Evolutionary conservation across 1,140 invertebrate species (phyloP).

Genomic region (Metopolophium dirhodum): DNA sequence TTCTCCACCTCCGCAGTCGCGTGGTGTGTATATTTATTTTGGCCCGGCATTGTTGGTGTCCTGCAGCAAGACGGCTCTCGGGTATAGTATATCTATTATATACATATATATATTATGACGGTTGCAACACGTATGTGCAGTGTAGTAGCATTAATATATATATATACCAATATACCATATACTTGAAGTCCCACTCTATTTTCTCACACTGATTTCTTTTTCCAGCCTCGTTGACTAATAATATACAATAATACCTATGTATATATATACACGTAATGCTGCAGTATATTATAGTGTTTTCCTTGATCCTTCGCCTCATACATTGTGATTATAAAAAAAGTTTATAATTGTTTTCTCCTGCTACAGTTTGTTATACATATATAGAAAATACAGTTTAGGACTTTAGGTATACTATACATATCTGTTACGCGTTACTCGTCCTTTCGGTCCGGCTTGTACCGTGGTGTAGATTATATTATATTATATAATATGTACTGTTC

Average conservation of each 20-base stretch:
- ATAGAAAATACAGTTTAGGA: no score
- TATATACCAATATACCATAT: not conserved
- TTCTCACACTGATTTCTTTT: not conserved
- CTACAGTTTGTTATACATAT: no score
- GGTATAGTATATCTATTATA: not conserved
- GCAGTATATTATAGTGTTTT: no score
- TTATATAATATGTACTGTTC: not conserved
- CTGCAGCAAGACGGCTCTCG: not conserved
- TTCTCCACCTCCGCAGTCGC: not conserved
- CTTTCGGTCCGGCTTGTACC: no score
- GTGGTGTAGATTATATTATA: not conserved
- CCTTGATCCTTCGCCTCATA: no score
- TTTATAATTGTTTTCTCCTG: no score
- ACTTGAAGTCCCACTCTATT: not conserved
- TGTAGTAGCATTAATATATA: not conserved
- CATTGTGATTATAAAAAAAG: no score
- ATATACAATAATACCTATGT: not conserved
- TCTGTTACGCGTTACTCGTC: no score
- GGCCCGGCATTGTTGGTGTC: constrained; percentile 9
- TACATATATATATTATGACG: not conserved
- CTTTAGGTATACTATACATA: no score
- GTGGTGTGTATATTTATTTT: constrained; percentile 39
- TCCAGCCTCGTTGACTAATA: not conserved
- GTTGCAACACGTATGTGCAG: not conserved
- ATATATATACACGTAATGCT: not conserved